Evolutionary conservation across 2,888 invertebrate species (phyloP), one percentile per base, ranked within the genome.

Genomic region (Sylvicola fuscatus): DNA sequence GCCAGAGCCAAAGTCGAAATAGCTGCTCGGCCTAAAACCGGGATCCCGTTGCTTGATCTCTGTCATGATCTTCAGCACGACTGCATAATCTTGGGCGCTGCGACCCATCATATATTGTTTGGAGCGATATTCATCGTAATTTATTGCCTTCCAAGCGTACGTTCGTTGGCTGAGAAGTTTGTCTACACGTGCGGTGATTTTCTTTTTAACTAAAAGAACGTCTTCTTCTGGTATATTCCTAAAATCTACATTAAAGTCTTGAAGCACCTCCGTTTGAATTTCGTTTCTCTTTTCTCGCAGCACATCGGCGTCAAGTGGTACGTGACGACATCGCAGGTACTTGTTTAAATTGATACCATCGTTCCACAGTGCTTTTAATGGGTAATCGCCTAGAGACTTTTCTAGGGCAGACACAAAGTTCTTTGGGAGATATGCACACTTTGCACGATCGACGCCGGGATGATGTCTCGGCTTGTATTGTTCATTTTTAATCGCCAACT

Each of bases 1-100:
- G 1, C 95, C 95, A 4, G 90, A 84, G 1, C 93, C 95, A 55
- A 84, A 89, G 60, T 95, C 92, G 45, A 92, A 80, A 43, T 87
- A 67, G 29, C 66, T 64, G 38, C 66, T 60, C 0, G 93, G 93
- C 38, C 62, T 62, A 51, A 81, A 93, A 13, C 68, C 53, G 0
- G 65, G 62, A 50, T 77, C 65, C 36, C 72, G 62, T 28, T 50
- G 51, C 34, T 60, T 58, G 36, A 92, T 77, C 62, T 90, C 89
- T 31, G 66, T 61, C 29, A 92, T 68, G 34, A 89, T 69, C 47
- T 67, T 69, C 27, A 62, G 49, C 27, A 86, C 49, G 3, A 74
- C 68, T 0, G 78, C 72, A 60, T 81, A 90, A 44, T 92, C 84
- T 0, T 71, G 66, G 0, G 78, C 67, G 27, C 76, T 66, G 51